Conservation (phyloP, 2,797 vertebrate genomes). For the Melopsittacus undulatus region DNA sequence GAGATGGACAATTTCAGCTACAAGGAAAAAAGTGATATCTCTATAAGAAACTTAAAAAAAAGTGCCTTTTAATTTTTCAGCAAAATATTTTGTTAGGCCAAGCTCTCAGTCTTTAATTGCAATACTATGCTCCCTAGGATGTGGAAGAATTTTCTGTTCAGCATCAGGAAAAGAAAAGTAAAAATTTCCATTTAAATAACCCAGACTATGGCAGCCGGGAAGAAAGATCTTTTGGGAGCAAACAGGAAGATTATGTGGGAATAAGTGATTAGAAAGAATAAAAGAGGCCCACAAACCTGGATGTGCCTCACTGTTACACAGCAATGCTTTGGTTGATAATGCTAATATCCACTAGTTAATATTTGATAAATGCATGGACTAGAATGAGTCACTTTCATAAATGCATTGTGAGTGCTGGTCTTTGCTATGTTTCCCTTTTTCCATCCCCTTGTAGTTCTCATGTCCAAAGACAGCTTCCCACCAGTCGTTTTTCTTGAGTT, state of each 20-base stretch:
- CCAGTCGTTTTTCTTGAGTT: background rate
- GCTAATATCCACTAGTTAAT: background rate
- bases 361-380: background rate
- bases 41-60: background rate
- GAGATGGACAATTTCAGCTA: background rate
- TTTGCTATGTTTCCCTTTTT: background rate
- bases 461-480: background rate
- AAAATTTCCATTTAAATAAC: background rate
- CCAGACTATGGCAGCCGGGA: background rate
- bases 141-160: background rate
- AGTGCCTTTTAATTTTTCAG: background rate
- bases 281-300: rapidly evolving
- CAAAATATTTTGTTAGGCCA: background rate
- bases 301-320: background rate
- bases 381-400: background rate
- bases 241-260: background rate
- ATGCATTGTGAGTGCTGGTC: background rate
- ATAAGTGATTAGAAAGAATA: background rate
- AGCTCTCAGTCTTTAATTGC: background rate
- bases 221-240: background rate
- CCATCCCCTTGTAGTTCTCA: background rate
- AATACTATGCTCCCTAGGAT: background rate
- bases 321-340: background rate
- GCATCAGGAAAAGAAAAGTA: background rate
- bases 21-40: background rate